Base-by-base conservation (phyloP, 2,797 vertebrate genomes). In the Otus scops region DNA sequence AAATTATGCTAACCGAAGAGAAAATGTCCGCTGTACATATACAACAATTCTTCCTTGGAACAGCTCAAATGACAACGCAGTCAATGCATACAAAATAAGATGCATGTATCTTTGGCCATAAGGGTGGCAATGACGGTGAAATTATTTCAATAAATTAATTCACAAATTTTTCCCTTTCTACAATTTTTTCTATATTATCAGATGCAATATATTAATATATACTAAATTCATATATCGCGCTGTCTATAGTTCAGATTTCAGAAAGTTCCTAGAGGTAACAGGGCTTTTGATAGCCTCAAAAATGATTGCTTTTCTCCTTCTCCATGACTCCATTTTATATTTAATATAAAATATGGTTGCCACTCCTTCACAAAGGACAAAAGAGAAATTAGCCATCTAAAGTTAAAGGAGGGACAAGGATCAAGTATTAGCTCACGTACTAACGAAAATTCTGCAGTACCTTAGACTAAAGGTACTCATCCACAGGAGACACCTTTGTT, bases 21-120 rank as follows among this genome's bases (percentile, higher is more conserved):
- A 96, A 96, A 96, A 93, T 80, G 94, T 94, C 95, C 3, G 89
- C 94, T 88, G 75, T n/a, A 71, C 26, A 56, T 15, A 73, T 28
- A 82, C n/a, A 80, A 22, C 68, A 64, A 23, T 70, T 76, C 69
- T 26, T 41, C 77, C 69, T 76, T 24, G 1, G 78, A 57, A 95
- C 20, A 68, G 57, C 86, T 73, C 50, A 61, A 71, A 83, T 22
- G 81, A 86, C 91, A 90, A 93, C 30, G 56, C 70, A 93, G 95
- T 56, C 87, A 48, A 26, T 56, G 70, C 28, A 51, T 15, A 69
- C 50, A 34, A 21, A 88, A 81, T 0, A 90, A 90, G 43, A 56
- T 4, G 50, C 63, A 69, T 0, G 0, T 15, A 70, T 83, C 73
- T 47, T 73, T 84, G 80, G 45, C 26, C 51, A 22, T 7, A 56